phyloP scores from a whole-genome alignment of 2,888 invertebrate species.

The Agapostemon virescens region DNA sequence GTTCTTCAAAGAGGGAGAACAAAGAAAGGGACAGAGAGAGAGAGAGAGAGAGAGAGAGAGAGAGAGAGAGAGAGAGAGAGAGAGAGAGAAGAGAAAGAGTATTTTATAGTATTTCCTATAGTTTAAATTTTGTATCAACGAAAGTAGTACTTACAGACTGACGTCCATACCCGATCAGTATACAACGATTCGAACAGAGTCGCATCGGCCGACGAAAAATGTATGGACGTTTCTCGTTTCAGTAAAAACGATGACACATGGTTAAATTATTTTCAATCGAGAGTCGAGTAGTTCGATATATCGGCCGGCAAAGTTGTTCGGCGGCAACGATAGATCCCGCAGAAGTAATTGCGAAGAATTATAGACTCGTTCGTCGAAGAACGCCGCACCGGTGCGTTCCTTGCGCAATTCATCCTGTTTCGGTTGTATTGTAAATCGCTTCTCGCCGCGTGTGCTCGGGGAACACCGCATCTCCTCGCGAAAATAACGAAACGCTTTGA shows the following conservation, averaged over 20 bases:
- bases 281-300: no score
- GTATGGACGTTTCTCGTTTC: no score
- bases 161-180: no score
- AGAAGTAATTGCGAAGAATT: constrained; percentile 41
- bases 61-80: no score
- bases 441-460: background rate
- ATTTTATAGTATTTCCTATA: no score
- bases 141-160: no score
- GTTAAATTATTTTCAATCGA: no score
- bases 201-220: no score
- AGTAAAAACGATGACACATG: no score
- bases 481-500: background rate
- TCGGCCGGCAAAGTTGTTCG: background rate
- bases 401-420: constrained; percentile 58
- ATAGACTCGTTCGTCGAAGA: constrained; percentile 46
- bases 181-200: no score
- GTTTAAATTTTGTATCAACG: no score
- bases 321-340: background rate
- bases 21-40: background rate
- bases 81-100: background rate
- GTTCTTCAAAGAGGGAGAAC: background rate
- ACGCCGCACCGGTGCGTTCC: constrained; percentile 6
- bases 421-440: constrained; percentile 20
- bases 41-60: background rate
- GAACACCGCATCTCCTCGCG: background rate